phyloP scores from a whole-genome alignment of 2,888 invertebrate genomes.

The Pegoplata infirma region DNA sequence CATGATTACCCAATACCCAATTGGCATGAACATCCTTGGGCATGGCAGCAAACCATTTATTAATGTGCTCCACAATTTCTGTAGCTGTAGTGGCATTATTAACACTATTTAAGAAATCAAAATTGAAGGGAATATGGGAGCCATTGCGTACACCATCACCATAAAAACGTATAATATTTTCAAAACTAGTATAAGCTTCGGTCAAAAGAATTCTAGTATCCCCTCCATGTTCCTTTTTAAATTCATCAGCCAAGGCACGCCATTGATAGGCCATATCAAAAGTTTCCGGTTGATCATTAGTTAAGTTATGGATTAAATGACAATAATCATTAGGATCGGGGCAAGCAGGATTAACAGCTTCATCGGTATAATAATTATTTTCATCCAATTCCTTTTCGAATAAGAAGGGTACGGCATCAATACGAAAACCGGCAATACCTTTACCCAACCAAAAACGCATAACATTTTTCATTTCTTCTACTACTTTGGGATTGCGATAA shows the following conservation, averaged over 20 bases:
- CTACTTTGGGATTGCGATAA: conserved; percentile 80
- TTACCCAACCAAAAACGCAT: conserved; percentile 87
- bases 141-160: conserved; percentile 78
- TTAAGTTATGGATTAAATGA: conserved; percentile 81
- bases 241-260: conserved; percentile 80
- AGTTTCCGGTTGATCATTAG: conserved; percentile 81
- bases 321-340: conserved; percentile 79
- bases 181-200: conserved; percentile 82
- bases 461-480: conserved; percentile 80
- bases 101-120: conserved; percentile 80
- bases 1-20: conserved; percentile 88
- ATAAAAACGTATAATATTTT: conserved; percentile 82
- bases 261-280: conserved; percentile 81
- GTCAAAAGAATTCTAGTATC: conserved; percentile 80
- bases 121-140: conserved; percentile 84
- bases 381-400: conserved; percentile 73
- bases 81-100: conserved; percentile 71
- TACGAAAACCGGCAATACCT: conserved; percentile 89
- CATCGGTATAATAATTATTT: conserved; percentile 78
- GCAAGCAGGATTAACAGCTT: conserved; percentile 78
- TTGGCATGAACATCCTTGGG: conserved; percentile 81
- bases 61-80: conserved; percentile 78
- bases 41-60: conserved; percentile 81
- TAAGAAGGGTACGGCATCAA: conserved; percentile 82
- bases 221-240: conserved; percentile 74